Base-by-base conservation (phyloP, 2,888 invertebrate species). In the Oeneis ivallda region DNA sequence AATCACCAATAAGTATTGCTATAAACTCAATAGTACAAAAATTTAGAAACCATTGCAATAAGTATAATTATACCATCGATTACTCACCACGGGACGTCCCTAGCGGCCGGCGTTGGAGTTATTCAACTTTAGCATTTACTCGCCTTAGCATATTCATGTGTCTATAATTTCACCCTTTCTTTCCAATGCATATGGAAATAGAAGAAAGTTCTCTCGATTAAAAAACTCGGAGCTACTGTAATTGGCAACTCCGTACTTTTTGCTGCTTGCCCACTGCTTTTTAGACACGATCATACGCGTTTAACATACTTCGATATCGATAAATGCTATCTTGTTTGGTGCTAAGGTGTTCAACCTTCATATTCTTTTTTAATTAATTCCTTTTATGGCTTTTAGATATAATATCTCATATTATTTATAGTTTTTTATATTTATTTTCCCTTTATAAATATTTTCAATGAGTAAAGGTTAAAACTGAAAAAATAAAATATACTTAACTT, bases 121-220 rank as follows among this genome's bases (percentile, higher is more conserved):
- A 82, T 89, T 90, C 88, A 90, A 87, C 90, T 91, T 87, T 91
- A 86, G 76, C 91, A 91, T 91, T 91, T 87, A 85, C 74, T 78
- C 77, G 77, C 77, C 81, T 83, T 87, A 81, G 84, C 85, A 88
- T 89, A 89, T 87, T 86, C 85, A 89, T 87, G 82, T 74, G 75
- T 75, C 78, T 83, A 84, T 89, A 89, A 89, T 89, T 88, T 87
- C 88, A 86, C 87, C 89, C 89, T 90, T 90, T 91, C 89, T 87
- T 88, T 86, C 80, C 79, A 80, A 85, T 87, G 86, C 85, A 88
- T 89, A 91, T 90, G 87, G 81, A 84, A 80, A 87, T 89, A 70
- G 84, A 87, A 90, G 91, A 91, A 91, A 91, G 91, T 91, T 89
- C 90, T 88, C 89, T 85, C 84, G 82, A 73, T 71, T 81, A 79